These are phyloP conservation scores for Coenobita brevimanus DNA, from an alignment of 1,140 invertebrate species.

Conservation along the genomic window DNA sequence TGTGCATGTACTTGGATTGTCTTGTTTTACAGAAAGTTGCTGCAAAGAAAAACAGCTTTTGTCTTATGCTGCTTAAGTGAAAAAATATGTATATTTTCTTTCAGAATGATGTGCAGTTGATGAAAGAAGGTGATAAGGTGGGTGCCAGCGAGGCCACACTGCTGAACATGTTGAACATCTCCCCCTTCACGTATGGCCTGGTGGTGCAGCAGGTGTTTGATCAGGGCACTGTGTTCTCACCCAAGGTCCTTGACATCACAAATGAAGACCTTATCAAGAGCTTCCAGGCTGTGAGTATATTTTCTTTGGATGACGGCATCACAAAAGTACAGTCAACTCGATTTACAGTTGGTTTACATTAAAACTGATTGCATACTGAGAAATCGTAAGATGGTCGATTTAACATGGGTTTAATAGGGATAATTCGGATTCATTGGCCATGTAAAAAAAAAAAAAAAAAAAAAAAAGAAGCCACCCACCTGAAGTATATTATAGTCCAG, in stretches of 20 bases:
- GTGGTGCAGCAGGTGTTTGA: constrained; percentile 94
- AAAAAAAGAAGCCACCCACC: neutral
- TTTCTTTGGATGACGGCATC: no score
- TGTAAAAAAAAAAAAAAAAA: neutral
- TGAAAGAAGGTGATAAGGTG: constrained; percentile 98
- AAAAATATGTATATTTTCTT: no score
- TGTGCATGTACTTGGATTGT: no score
- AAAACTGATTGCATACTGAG: no score
- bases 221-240: constrained; percentile 97
- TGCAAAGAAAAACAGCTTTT: no score
- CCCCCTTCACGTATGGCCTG: constrained; percentile 99
- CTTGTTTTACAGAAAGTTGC: no score
- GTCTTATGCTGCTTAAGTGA: no score
- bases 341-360: constrained; percentile 20
- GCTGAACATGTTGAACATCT: constrained; percentile 99
- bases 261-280: constrained; percentile 93
- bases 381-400: no score
- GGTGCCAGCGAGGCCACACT: constrained; percentile 98
- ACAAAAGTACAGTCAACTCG: neutral
- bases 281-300: constrained; percentile 80
- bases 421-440: no score
- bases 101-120: constrained; percentile 92
- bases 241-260: constrained; percentile 97
- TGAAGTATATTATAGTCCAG: neutral
- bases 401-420: no score